Conservation (phyloP, 2,797 vertebrate genomes). For the Thalassophryne amazonica region DNA sequence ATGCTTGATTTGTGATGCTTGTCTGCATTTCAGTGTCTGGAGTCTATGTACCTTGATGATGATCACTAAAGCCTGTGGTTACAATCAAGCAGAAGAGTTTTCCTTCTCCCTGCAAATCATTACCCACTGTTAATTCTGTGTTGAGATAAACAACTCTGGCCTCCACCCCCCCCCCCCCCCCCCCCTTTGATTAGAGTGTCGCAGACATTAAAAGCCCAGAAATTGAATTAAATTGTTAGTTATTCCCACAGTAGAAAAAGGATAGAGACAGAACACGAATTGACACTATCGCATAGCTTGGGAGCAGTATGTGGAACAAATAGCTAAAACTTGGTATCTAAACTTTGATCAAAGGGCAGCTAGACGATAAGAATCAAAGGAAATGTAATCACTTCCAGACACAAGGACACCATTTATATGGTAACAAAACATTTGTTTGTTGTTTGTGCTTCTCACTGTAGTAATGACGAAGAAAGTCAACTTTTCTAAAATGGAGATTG, state of each 20-base stretch:
- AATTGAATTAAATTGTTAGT: conserved; percentile 81
- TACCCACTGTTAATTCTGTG: conserved; percentile 67
- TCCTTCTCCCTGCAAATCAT: conserved; percentile 29
- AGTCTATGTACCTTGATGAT: conserved; percentile 47
- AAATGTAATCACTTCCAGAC: conserved; percentile 67
- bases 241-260: conserved; percentile 72
- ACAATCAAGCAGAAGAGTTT: conserved; percentile 49
- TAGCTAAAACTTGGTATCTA: conserved; percentile 65
- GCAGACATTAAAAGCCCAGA: conserved; percentile 80
- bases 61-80: conserved; percentile 54
- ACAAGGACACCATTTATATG: conserved; percentile 45
- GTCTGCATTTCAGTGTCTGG: conserved; percentile 20
- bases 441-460: too few relatives aligned
- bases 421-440: too few relatives aligned
- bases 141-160: conserved; percentile 78
- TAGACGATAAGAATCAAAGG: conserved; percentile 75
- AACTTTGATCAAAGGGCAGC: conserved; percentile 73
- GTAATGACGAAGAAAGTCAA: too few relatives aligned
- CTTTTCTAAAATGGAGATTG: too few relatives aligned
- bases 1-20: not conserved
- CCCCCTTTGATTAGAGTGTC: conserved; percentile 78
- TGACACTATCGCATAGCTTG: conserved; percentile 64
- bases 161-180: conserved; percentile 31
- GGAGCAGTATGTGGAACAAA: conserved; percentile 67
- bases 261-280: conserved; percentile 56